Conservation (phyloP, 2,113 vertebrate species). For the Bettongia penicillata region DNA sequence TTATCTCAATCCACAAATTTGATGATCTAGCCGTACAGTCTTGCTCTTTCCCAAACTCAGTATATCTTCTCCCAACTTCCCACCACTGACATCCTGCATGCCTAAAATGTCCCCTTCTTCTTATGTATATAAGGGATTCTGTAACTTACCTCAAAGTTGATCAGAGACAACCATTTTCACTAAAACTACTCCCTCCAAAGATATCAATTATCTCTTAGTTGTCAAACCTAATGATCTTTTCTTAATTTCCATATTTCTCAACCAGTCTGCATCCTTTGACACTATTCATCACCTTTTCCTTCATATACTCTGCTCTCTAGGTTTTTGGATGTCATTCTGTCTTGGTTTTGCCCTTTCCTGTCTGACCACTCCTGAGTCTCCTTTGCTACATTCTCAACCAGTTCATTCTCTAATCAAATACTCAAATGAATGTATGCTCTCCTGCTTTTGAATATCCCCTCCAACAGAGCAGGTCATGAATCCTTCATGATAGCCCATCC, state of each 20-base stretch:
- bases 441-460: background rate
- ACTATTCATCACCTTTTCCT: background rate
- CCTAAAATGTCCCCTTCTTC: background rate
- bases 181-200: background rate
- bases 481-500: background rate
- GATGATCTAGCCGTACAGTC: background rate
- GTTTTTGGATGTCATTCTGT: background rate
- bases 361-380: background rate
- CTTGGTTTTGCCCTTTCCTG: background rate
- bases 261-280: background rate
- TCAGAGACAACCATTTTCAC: background rate
- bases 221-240: background rate
- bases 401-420: background rate
- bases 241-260: background rate
- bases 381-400: background rate
- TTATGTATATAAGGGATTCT: background rate
- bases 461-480: background rate
- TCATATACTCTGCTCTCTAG: background rate
- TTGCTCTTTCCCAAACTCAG: background rate
- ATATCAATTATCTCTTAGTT: background rate
- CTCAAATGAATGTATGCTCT: background rate
- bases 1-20: background rate
- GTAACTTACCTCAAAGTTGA: background rate
- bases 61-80: background rate
- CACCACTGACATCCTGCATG: background rate